Base-by-base conservation (phyloP, 2,113 vertebrate genomes). In the Pseudopodoces humilis region DNA sequence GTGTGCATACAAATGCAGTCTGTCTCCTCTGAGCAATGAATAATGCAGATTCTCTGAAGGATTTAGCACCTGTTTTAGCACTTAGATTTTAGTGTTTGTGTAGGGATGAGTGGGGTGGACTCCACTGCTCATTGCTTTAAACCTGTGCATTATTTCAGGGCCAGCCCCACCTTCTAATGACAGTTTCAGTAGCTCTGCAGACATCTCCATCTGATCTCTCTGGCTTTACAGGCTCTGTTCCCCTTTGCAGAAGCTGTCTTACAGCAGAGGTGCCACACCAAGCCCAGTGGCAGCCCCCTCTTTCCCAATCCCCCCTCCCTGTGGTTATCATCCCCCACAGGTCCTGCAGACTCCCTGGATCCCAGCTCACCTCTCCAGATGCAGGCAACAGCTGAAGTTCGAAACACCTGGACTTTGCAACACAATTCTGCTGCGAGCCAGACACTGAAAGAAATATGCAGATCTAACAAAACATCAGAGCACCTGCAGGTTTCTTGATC, bases 361-460 rank as follows among this genome's bases (percentile, higher is more conserved):
- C 43, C 41, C 39, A 63, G 37, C 30, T 86, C 39, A 6, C 59
- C 76, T 55, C 71, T 49, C 67, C 94, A 93, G 83, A 90, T 25
- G 76, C 39, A 92, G 74, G 56, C 37, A 84, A 1, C 72, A 89
- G 75, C 82, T 92, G 78, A 23, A 69, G 59, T 63, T 56, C 2
- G 0, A 1, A 70, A 90, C 96, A 96, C 91, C 95, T 96, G 95
- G 80, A 68, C 88, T 81, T 15, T 35, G 31, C 88, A 81, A 21
- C 80, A 47, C 37, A 60, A 86, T 78, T 92, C 77, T 88, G 83
- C 91, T 97, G 86, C 41, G 0, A 97, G 95, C 86, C 94, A 95
- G 88, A 88, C 80, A 74, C 76, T 39, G 1, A 74, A 27, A 95
- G 90, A 96, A 95, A 88, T 81, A 90, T 78, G 91, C 76, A 90